Base-by-base conservation (phyloP, 2,113 vertebrate species). In the Grammomys surdaster region DNA sequence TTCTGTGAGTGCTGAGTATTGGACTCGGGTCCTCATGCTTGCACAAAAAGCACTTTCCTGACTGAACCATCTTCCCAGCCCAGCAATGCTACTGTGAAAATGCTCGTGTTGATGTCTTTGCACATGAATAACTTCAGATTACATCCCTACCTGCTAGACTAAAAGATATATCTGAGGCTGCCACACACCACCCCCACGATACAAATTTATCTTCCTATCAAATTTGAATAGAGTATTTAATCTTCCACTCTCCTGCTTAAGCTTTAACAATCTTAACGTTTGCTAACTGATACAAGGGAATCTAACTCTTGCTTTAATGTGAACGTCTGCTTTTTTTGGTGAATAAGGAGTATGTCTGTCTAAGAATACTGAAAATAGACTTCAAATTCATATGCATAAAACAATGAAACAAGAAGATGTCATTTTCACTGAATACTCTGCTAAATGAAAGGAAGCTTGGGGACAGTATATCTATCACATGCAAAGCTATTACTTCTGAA, bases 51-150 rank as follows among this genome's bases (percentile, higher is more conserved):
- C 17, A 87, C 63, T 48, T 87, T 87, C 48, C 43, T 69, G 11
- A 51, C 63, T 51, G 10, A 48, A 46, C 40, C 84, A 69, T 36
- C 43, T 51, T 46, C 17, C 31, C 10, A 22, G 65, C 9, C 84
- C 46, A 48, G 60, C 63, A 67, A 16, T 20, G 20, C 31, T n/a
- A 26, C 60, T 89, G 81, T 90, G 85, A 90, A 94, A n/a, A 93
- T 80, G 75, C 43, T 89, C 75, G 31, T 89, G 56, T 12, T 92
- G 6, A 22, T 56, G 5, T 78, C 67, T 89, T 88, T 28, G 1
- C 22, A 93, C 58, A 19, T 73, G 46, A 88, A 78, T 69, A 95
- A 88, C 88, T 97, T 94, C n/a, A 96, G 81, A 91, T 40, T 77
- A 77, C 31, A 93, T 86, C 22, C 46, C 40, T 85, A 78, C 60